Conservation (phyloP, 2,797 vertebrate species). For the Argya squamiceps region DNA sequence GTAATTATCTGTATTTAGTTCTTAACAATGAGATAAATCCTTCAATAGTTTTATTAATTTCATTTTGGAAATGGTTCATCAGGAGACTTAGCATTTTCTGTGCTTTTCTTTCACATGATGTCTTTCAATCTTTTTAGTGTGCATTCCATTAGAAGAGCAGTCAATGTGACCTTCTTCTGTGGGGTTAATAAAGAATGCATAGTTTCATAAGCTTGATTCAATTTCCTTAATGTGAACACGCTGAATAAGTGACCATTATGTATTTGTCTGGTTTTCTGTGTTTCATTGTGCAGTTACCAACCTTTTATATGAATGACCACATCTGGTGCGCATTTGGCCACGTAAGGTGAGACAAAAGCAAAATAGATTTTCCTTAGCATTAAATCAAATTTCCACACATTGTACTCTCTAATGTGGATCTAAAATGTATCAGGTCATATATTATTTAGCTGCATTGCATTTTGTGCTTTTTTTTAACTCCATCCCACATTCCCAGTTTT, state of each 20-base stretch:
- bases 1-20: background rate
- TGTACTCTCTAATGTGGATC: conserved; percentile 70
- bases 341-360: conserved; percentile 78
- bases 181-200: conserved; percentile 76
- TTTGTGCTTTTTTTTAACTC: conserved; percentile 67
- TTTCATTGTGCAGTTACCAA: conserved; percentile 53
- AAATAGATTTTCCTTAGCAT: conserved; percentile 77
- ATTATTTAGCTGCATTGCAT: conserved; percentile 77
- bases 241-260: conserved; percentile 73
- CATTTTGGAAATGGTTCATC: background rate
- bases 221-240: conserved; percentile 72
- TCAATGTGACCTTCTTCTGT: conserved; percentile 57
- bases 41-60: background rate
- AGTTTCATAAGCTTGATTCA: conserved; percentile 74
- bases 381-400: conserved; percentile 78
- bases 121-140: conserved; percentile 41
- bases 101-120: conserved; percentile 20
- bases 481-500: conserved; percentile 67
- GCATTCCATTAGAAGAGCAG: conserved; percentile 62
- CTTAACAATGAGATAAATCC: background rate
- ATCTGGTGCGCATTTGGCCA: conserved; percentile 76
- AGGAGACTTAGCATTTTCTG: background rate
- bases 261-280: conserved; percentile 60
- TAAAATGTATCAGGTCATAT: conserved; percentile 75
- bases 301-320: conserved; percentile 73